Evolutionary conservation across 2,113 vertebrate genomes (phyloP).

Genomic region (Dromaius novaehollandiae): DNA sequence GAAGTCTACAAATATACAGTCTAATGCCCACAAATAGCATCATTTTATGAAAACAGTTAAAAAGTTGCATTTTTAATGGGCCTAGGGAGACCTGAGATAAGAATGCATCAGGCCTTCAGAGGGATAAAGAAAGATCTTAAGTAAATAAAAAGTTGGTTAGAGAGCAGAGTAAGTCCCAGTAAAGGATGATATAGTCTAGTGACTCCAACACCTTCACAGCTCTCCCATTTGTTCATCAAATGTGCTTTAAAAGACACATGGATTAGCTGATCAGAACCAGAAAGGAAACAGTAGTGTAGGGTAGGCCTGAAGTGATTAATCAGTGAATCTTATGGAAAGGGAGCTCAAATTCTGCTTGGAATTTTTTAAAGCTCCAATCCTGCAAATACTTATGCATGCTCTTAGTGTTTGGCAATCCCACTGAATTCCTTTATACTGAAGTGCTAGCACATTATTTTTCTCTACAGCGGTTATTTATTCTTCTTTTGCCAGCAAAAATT

Average conservation of each 20-base stretch:
- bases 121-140: not conserved
- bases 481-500: not conserved
- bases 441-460: not conserved
- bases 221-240: not conserved
- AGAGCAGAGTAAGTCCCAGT: not conserved
- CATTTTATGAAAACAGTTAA: not conserved
- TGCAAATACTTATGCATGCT: not conserved
- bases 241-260: not conserved
- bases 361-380: not conserved
- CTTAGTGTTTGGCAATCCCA: not conserved
- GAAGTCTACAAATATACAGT: not conserved
- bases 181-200: not conserved
- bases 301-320: not conserved
- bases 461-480: not conserved
- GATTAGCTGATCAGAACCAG: not conserved
- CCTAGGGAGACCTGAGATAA: not conserved
- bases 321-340: not conserved
- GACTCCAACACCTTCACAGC: not conserved
- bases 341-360: not conserved
- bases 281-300: not conserved
- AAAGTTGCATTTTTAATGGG: not conserved
- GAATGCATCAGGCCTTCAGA: not conserved
- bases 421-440: not conserved
- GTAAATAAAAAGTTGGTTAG: not conserved
- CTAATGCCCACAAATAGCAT: not conserved